Evolutionary conservation across 1,140 invertebrate species (phyloP).

Genomic region (Dryas iulia): DNA sequence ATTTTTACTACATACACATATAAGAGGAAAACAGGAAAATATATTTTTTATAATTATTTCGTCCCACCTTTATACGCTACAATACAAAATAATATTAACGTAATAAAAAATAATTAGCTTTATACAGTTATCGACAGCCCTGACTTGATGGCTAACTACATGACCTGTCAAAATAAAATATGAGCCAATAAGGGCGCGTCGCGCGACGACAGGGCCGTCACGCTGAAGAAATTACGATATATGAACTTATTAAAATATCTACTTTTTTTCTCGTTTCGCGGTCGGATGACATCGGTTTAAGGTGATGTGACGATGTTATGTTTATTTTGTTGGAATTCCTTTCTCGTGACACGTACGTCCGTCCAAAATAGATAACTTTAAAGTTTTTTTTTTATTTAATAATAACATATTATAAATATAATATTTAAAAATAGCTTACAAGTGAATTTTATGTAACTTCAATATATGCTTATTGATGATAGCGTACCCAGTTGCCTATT

Average conservation of each 20-base stretch:
- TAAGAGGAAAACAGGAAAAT: neutral
- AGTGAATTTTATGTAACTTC: too few relatives aligned
- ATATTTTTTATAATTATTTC: neutral
- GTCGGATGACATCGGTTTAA: slow-evolving; percentile 54
- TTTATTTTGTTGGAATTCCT: neutral
- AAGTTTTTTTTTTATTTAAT: too few relatives aligned
- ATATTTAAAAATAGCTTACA: too few relatives aligned
- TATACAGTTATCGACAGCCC: slow-evolving; percentile 36
- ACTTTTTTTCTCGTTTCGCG: slow-evolving; percentile 65
- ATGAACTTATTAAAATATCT: slow-evolving; percentile 79
- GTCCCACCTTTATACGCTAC: slow-evolving; percentile 10
- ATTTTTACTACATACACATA: neutral
- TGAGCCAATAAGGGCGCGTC: slow-evolving; percentile 68
- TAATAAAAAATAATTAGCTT: neutral
- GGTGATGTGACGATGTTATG: slow-evolving; percentile 37
- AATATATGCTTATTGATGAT: too few relatives aligned
- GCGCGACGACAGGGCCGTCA: slow-evolving; percentile 66
- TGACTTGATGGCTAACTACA: slow-evolving; percentile 48
- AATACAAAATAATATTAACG: neutral
- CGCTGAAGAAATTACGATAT: slow-evolving; percentile 65
- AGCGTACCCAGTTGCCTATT: too few relatives aligned
- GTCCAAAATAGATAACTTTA: neutral
- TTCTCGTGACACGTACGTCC: neutral
- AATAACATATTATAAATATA: too few relatives aligned
- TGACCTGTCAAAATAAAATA: slow-evolving; percentile 73